A percentile compares a stretch with the other conserved stretches of the same genome.
phyloP scores from a whole-genome alignment of 2,888 invertebrate genomes.

The Thereva unica region DNA sequence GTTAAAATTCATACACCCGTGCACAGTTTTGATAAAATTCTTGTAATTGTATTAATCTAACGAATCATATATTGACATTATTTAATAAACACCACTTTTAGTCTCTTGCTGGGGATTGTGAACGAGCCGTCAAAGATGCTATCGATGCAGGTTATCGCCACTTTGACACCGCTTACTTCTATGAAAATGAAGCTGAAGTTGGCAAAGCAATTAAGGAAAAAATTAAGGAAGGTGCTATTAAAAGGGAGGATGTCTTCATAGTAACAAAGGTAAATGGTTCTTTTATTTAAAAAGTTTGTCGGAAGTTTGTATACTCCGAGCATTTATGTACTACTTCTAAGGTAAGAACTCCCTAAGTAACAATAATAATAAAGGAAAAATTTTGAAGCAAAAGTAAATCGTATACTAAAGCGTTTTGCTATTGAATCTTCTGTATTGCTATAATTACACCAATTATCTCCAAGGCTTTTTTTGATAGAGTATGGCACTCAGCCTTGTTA shows the following conservation, averaged over 20 bases:
- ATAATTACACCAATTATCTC: too few relatives aligned
- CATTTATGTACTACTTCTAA: too few relatives aligned
- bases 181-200: constrained; percentile 59
- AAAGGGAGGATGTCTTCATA: constrained; percentile 57
- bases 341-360: too few relatives aligned
- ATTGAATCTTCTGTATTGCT: too few relatives aligned
- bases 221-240: constrained; percentile 57
- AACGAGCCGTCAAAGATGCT: constrained; percentile 56
- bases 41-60: background rate
- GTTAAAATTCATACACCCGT: too few relatives aligned
- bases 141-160: constrained; percentile 62
- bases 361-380: too few relatives aligned
- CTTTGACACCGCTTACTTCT: constrained; percentile 62
- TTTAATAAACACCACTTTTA: constrained; percentile 34
- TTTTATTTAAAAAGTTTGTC: background rate
- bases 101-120: constrained; percentile 54
- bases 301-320: too few relatives aligned
- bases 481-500: too few relatives aligned
- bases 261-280: constrained; percentile 50
- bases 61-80: background rate
- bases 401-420: too few relatives aligned
- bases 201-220: constrained; percentile 57
- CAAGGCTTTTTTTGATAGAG: too few relatives aligned
- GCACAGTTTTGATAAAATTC: background rate
- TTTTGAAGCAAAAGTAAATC: too few relatives aligned